A percentile compares a stretch with the other conserved stretches of the same genome.
These are phyloP conservation scores for Agonopterix subpropinquella DNA, from an alignment of 2,888 invertebrate genomes.

Conservation along the genomic window DNA sequence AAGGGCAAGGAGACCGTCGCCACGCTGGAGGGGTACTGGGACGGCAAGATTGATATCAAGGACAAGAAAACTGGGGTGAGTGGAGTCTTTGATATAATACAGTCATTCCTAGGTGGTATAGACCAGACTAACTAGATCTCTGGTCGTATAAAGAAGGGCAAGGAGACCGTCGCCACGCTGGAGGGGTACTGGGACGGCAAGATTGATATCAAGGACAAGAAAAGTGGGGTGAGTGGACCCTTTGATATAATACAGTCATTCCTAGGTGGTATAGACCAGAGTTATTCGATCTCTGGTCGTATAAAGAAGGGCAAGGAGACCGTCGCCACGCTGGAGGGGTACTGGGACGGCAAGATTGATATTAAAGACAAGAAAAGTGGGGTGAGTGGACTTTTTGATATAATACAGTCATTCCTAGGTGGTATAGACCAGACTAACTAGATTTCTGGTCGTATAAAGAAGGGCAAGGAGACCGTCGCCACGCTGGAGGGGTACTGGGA, in stretches of 20 bases:
- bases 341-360: no score
- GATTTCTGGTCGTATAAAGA: slow-evolving; percentile 43
- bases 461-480: no score
- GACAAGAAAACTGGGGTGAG: slow-evolving; percentile 86
- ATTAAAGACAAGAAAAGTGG: no score
- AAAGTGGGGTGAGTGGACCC: slow-evolving; percentile 78
- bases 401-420: slow-evolving; percentile 91
- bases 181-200: slow-evolving; percentile 96
- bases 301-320: no score
- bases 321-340: no score
- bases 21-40: slow-evolving; percentile 93
- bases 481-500: no score
- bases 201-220: slow-evolving; percentile 88
- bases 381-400: no score
- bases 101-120: no score
- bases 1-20: slow-evolving; percentile 92
- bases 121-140: slow-evolving; percentile 90
- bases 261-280: slow-evolving; percentile 85
- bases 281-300: slow-evolving; percentile 79
- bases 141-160: slow-evolving; percentile 90
- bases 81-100: no score
- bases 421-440: slow-evolving; percentile 86
- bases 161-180: slow-evolving; percentile 89
- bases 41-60: slow-evolving; percentile 88
- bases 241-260: slow-evolving; percentile 93